Evolutionary conservation across 2,888 invertebrate genomes (phyloP), one percentile per base, ranked within the genome.

Genomic region (Dicroscelio sp.): DNA sequence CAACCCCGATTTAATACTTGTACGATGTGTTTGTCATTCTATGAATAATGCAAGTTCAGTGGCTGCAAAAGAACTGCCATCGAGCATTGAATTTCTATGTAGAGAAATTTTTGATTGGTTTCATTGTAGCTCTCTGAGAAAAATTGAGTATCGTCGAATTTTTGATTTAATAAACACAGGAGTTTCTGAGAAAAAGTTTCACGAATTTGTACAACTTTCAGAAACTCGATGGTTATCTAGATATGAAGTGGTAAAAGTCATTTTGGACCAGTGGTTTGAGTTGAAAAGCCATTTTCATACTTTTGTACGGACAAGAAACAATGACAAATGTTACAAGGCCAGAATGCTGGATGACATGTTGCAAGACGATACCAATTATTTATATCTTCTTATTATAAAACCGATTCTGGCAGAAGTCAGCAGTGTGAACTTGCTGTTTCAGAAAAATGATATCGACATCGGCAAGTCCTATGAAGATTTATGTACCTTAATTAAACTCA

Each of bases 101-200:
- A 69, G 90, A 30, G 93, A 94, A 91, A 86, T 91, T 35, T 92
- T 90, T 52, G 92, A 93, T 79, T 94, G 91, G 93, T 93, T 94
- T 90, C 27, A 69, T n/a, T 33, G 63, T n/a, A 93, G 93, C 86
- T n/a, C 92, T 1, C 30, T 82, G 25, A 85, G 93, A 76, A 76
- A 87, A 79, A 79, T 65, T 69, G 86, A 86, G 43, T 94, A 93
- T 88, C 90, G 82, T 73, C 82, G 85, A 73, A 43, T 88, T 12
- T 94, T 80, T 75, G 79, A 91, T 73, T 48, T 87, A 17, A 30
- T 94, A 4, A 93, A 93, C 85, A 38, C 35, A n/a, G 90, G 78
- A 14, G 35, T 52, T 27, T 23, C 43, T 35, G 6, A 79, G 25
- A 82, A 75, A 60, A 69, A 79, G 55, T 90, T 91, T 58, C 83